Percentiles rank a stretch among this genome's conserved stretches.
Evolutionary conservation across 2,113 vertebrate species (phyloP).

Genomic region (Antidorcas marsupialis): DNA sequence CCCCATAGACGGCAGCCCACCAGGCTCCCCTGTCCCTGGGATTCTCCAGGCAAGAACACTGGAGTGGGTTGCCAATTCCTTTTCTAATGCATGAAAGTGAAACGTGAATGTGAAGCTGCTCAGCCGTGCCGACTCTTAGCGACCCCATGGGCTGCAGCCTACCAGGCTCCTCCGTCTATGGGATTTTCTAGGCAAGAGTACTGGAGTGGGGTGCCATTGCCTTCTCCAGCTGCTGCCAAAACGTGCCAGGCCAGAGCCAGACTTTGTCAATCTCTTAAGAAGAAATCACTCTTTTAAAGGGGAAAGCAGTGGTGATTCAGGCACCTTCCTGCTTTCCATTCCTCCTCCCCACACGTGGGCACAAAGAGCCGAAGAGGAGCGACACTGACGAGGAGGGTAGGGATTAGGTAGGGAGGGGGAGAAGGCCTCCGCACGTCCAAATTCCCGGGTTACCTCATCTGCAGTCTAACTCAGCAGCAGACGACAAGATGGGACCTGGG

Average conservation of each 20-base stretch:
- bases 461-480: constrained; percentile 7
- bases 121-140: too few relatives aligned
- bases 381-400: not conserved
- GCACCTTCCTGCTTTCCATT: not conserved
- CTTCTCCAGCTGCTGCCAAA: not conserved
- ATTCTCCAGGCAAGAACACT: too few relatives aligned
- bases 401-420: not conserved
- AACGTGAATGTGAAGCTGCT: too few relatives aligned
- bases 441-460: not conserved
- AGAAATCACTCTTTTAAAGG: not conserved
- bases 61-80: too few relatives aligned
- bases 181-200: too few relatives aligned
- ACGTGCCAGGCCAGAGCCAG: not conserved
- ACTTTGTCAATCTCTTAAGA: not conserved
- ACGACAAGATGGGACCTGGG: not conserved
- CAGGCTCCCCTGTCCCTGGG: too few relatives aligned
- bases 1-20: too few relatives aligned
- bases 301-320: not conserved
- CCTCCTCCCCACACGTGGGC: not conserved
- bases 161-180: too few relatives aligned
- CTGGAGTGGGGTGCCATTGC: too few relatives aligned
- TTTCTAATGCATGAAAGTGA: too few relatives aligned
- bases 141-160: too few relatives aligned
- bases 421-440: not conserved
- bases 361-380: not conserved